Conservation (phyloP, 2,113 vertebrate genomes). For the Microtus ochrogaster region DNA sequence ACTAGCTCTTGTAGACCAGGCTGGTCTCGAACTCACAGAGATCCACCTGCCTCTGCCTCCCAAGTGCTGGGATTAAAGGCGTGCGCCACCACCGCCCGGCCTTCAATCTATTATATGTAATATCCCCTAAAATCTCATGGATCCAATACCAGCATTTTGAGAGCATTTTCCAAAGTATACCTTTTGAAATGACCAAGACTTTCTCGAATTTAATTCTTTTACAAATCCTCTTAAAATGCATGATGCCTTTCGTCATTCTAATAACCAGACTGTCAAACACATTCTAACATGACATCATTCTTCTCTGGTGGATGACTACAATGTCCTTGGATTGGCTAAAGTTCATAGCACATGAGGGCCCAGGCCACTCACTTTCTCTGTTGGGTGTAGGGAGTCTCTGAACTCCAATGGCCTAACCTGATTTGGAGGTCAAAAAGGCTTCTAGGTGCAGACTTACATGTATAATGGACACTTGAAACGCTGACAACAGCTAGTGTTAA, state of each 20-base stretch:
- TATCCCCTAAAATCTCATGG: neutral
- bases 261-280: neutral
- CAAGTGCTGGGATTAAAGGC: too few species aligned
- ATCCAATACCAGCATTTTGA: neutral
- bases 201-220: conserved; percentile 28
- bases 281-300: neutral
- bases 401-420: neutral
- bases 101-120: neutral
- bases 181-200: neutral
- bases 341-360: neutral
- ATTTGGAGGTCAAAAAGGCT: neutral
- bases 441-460: neutral
- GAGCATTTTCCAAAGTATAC: conserved; percentile 10
- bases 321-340: neutral
- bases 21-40: too few species aligned
- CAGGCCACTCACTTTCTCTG: neutral
- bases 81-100: too few species aligned
- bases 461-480: neutral
- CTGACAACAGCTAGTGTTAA: neutral
- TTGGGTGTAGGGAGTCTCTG: neutral
- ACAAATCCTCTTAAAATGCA: neutral
- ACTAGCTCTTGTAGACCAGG: too few species aligned
- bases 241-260: neutral
- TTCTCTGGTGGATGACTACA: neutral
- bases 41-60: too few species aligned